A percentile compares a stretch with the other conserved stretches of the same genome.
Evolutionary conservation across 2,113 vertebrate genomes (phyloP).

Genomic region (Bufo bufo): DNA sequence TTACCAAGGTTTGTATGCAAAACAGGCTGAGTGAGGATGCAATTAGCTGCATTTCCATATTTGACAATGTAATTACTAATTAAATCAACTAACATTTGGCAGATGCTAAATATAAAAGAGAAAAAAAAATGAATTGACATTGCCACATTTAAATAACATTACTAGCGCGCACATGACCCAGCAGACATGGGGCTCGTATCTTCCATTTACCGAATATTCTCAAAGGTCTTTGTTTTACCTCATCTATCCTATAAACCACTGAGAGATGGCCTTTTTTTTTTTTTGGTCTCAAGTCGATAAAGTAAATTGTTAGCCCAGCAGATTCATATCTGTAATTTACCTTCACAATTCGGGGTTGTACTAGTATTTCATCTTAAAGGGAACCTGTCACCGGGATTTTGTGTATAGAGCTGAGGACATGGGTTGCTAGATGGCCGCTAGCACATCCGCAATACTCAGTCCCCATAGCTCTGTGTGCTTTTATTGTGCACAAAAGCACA

Average conservation of each 20-base stretch:
- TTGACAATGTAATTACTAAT: constrained; percentile 56
- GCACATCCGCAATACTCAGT: too few relatives aligned
- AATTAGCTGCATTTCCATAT: constrained; percentile 56
- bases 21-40: constrained; percentile 31
- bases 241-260: background rate
- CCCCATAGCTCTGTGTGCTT: too few relatives aligned
- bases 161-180: background rate
- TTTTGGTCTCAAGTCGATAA: background rate
- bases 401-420: too few relatives aligned
- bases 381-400: too few relatives aligned
- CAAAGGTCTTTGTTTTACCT: background rate
- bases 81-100: constrained; percentile 49
- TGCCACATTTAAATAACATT: constrained; percentile 44
- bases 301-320: background rate
- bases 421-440: too few relatives aligned
- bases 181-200: background rate
- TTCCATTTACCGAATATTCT: background rate
- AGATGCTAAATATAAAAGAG: constrained; percentile 39
- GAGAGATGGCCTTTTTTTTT: background rate
- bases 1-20: constrained; percentile 41
- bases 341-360: background rate
- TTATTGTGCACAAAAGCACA: too few relatives aligned
- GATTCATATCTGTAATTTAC: background rate
- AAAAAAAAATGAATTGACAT: constrained; percentile 25
- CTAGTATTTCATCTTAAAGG: too few relatives aligned